These are phyloP conservation scores for Drosophila kurseongensis DNA, from an alignment of 1,140 invertebrate genomes.

Conservation along the genomic window DNA sequence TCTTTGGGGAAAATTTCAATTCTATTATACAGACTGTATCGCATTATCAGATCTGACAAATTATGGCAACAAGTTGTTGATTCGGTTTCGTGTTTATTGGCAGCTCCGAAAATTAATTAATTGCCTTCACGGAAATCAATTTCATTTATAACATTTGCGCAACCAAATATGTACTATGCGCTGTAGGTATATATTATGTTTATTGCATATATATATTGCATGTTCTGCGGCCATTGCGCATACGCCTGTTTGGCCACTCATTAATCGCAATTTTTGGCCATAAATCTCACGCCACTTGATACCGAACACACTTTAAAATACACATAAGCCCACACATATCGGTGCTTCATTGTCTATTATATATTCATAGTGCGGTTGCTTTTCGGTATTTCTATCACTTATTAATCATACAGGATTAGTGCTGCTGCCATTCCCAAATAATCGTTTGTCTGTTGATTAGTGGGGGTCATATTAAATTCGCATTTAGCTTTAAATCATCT, in stretches of 20 bases:
- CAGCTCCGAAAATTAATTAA: constrained; percentile 30
- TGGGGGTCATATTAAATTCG: constrained; percentile 54
- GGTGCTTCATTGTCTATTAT: constrained; percentile 8
- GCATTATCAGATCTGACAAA: constrained; percentile 18
- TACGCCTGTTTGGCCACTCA: constrained; percentile 48
- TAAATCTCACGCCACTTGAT: constrained; percentile 60
- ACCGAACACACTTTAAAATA: constrained; percentile 53
- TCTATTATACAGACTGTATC: constrained; percentile 22
- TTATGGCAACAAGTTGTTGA: constrained; percentile 30
- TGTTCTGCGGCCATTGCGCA: constrained; percentile 33
- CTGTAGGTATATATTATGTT: constrained; percentile 2
- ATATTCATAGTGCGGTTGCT: constrained; percentile 28
- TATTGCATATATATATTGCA: constrained; percentile 11
- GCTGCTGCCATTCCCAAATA: constrained; percentile 28
- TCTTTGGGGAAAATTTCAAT: constrained; percentile 19
- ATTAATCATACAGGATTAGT: constrained; percentile 65
- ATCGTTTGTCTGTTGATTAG: constrained; percentile 29
- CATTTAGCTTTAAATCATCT: constrained; percentile 26
- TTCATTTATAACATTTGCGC: constrained; percentile 28
- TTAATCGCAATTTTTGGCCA: constrained; percentile 68
- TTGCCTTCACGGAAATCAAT: constrained; percentile 35
- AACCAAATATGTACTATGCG: constrained; percentile 8
- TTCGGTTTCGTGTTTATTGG: background rate
- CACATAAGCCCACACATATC: constrained; percentile 17
- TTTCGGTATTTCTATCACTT: constrained; percentile 57